Conservation (phyloP, 2,797 vertebrate species). For the Micromesistius poutassou region DNA sequence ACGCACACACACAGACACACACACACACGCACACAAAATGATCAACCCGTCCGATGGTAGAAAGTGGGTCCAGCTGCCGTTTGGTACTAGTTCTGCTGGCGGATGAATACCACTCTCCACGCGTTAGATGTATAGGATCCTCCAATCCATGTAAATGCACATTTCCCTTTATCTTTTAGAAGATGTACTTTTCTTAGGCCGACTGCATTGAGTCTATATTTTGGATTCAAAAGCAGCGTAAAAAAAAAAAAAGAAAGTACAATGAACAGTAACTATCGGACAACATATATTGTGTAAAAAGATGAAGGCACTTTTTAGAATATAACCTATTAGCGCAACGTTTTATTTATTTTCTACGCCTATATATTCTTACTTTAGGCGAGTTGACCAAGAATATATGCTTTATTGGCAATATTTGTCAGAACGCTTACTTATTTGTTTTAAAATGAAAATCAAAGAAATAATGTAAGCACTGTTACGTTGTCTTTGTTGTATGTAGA, state of each 20-base stretch:
- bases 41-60: constrained; percentile 12
- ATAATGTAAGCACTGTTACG: constrained; percentile 77
- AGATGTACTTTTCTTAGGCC: constrained; percentile 40
- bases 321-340: constrained; percentile 80
- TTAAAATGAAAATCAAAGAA: constrained; percentile 72
- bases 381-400: constrained; percentile 76
- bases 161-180: constrained; percentile 46
- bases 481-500: constrained; percentile 73
- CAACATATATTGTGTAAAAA: constrained; percentile 59
- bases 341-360: constrained; percentile 92
- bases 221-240: constrained; percentile 40
- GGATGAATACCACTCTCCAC: constrained; percentile 70
- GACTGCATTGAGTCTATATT: constrained; percentile 43
- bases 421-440: constrained; percentile 74
- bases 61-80: constrained; percentile 56
- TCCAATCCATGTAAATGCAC: constrained; percentile 44
- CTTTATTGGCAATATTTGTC: constrained; percentile 99
- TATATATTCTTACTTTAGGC: constrained; percentile 79
- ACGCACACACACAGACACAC: constrained; percentile 6
- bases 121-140: constrained; percentile 49
- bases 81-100: constrained; percentile 78
- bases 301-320: constrained; percentile 95
- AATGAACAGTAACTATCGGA: constrained; percentile 49
- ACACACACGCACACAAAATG: constrained; percentile 10
- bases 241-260: constrained; percentile 34